Evolutionary conservation across 2,888 invertebrate species (phyloP), one percentile per base, ranked within the genome.

Genomic region (Diarsia dahlii): DNA sequence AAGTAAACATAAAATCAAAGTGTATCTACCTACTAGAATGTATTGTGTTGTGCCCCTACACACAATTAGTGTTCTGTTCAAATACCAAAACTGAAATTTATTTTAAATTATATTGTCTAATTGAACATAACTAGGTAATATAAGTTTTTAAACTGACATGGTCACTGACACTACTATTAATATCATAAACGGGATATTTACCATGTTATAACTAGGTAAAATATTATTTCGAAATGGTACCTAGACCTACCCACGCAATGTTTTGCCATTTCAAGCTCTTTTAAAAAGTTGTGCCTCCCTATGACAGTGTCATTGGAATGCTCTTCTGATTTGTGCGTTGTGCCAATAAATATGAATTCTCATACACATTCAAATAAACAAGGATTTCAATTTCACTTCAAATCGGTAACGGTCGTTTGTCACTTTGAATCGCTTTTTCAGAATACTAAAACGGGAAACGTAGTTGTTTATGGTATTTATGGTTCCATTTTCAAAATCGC

Each of bases 281-380:
- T 81, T 72, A 64, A 58, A 58, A 70, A 69, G 82, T 56, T 9
- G n/a, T 34, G 28, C 4, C 23, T 52, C 66, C 56, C 18, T 58
- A 18, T 58, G 28, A 62, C 34, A 75, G 39, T 50, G 28, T n/a
- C 20, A 80, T 39, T 18, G 5, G 20, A 81, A 73, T 63, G 39
- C 18, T 71, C 18, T 71, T 64, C 20, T 72, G 23, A 77, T 73
- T 46, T 39, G n/a, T 34, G 58, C 20, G 34, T 52, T n/a, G 20
- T 73, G 45, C 28, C 48, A 82, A 71, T 78, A 71, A 76, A 81
- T 69, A 68, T 60, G 34, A 62, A 64, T 71, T 82, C 71, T 50
- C 45, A 70, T 58, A 56, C 46, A 63, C 48, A 73, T 73, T 64
- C 15, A 34, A 71, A 78, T 66, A 54, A 58, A 66, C 45, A 65